Conservation (phyloP, 2,113 vertebrate genomes). For the Geothlypis trichas region DNA sequence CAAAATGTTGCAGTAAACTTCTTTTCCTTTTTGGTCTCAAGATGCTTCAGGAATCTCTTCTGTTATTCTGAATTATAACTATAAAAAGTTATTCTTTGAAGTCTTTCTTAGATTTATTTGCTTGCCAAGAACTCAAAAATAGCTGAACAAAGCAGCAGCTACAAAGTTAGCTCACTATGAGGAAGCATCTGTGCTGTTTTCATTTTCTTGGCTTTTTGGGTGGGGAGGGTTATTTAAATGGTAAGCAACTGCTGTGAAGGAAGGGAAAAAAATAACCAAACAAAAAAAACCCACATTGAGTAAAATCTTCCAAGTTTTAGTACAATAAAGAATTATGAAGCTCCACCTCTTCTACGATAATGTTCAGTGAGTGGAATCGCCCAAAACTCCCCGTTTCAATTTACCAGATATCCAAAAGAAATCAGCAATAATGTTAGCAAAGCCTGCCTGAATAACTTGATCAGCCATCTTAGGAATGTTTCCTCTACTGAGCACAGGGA, state of each 20-base stretch:
- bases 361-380: background rate
- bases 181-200: constrained; percentile 22
- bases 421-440: background rate
- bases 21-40: background rate
- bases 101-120: constrained; percentile 8
- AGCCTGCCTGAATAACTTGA: background rate
- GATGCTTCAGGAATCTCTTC: constrained; percentile 4
- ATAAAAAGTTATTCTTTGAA: constrained; percentile 37
- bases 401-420: background rate
- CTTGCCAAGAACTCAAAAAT: constrained; percentile 43
- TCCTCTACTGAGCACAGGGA: background rate
- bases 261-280: background rate
- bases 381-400: background rate
- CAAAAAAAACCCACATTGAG: background rate
- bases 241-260: background rate
- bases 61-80: background rate
- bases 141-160: constrained; percentile 19
- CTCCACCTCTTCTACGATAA: background rate
- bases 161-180: constrained; percentile 4
- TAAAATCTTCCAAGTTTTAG: background rate
- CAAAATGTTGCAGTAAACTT: background rate
- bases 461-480: background rate
- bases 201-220: constrained; percentile 21
- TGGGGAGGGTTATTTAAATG: background rate
- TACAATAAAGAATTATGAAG: background rate